Base-by-base conservation (phyloP, 2,888 invertebrate species). In the Phanerotoma sp. region DNA sequence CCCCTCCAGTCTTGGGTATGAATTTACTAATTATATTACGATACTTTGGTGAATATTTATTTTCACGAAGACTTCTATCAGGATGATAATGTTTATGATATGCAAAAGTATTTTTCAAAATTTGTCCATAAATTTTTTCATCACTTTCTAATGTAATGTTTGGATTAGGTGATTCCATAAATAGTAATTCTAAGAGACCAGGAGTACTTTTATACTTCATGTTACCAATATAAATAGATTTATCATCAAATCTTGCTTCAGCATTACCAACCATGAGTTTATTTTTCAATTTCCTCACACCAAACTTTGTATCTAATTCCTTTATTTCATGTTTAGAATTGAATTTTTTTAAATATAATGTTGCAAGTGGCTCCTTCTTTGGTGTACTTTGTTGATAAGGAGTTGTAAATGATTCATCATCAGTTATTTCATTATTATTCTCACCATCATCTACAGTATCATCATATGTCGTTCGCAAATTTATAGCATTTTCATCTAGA, bases 131-230 rank as follows among this genome's bases (percentile, higher is more conserved):
- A 47, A 52, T 46, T 20, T 38, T 15, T 15, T 37, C 5, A 54
- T 59, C 56, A 40, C 35, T 16, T 5, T 41, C 11, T 11, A 16
- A 50, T 9, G 56, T 16, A 22, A 40, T 2, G 5, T 21, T 11
- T 33, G 16, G 25, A 22, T 56, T 16, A 5, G 56, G 58, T 13
- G 7, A 6, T 53, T 58, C 56, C 57, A 56, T 53, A 32, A 62
- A 60, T 28, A 61, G 7, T 30, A 57, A 38, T 41, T 61, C 56
- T 9, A 62, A 20, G 44, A 63, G 56, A 5, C 59, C 59, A 15
- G 38, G 15, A 11, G 52, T 60, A n/a, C 25, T 18, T 21, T 28
- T 28, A 45, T 56, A 60, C 25, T 32, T 42, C 18, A 33, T 40
- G 41, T 52, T 41, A 18, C 49, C 41, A 11, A 54, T 30, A 38